Conservation (phyloP, 2,797 vertebrate genomes). For the Karalla daura region DNA sequence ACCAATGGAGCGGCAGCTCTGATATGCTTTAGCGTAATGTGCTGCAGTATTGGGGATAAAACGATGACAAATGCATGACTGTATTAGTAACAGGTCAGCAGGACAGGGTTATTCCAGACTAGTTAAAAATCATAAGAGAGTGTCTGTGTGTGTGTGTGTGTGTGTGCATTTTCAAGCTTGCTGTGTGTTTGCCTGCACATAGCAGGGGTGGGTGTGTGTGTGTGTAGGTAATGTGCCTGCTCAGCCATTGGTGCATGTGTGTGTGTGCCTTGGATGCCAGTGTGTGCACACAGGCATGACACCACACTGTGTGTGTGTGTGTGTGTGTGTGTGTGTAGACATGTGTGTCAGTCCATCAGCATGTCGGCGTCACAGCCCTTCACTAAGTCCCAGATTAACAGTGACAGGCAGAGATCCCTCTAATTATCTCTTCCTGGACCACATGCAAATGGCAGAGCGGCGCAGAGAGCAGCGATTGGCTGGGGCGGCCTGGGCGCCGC, state of each 20-base stretch:
- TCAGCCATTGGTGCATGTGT: too few relatives aligned
- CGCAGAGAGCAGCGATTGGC: slow-evolving; percentile 73
- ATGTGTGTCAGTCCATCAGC: slow-evolving; percentile 77
- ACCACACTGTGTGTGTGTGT: slow-evolving; percentile 13
- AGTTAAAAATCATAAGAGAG: slow-evolving; percentile 12
- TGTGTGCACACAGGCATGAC: slow-evolving; percentile 39
- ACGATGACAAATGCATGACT: slow-evolving; percentile 38
- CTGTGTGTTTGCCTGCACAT: slow-evolving; percentile 25
- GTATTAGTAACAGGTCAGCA: slow-evolving; percentile 47
- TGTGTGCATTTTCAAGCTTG: slow-evolving; percentile 3
- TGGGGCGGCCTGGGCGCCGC: slow-evolving; percentile 61
- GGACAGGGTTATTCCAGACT: slow-evolving; percentile 25
- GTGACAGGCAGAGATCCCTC: slow-evolving; percentile 88
- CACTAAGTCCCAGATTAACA: slow-evolving; percentile 87
- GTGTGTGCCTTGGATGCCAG: slow-evolving; percentile 27
- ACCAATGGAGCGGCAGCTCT: slow-evolving; percentile 49
- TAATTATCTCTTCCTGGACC: slow-evolving; percentile 87
- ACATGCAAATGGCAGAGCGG: slow-evolving; percentile 83
- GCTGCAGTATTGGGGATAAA: slow-evolving; percentile 36
- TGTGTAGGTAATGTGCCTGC: too few relatives aligned
- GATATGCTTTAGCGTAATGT: slow-evolving; percentile 50
- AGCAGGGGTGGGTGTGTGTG: not conserved
- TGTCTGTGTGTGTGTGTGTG: slow-evolving; percentile 8
- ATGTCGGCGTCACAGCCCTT: slow-evolving; percentile 82
- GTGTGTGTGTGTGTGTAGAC: too few relatives aligned